Conservation (phyloP, 2,888 invertebrate genomes). For the Arctia plantaginis region DNA sequence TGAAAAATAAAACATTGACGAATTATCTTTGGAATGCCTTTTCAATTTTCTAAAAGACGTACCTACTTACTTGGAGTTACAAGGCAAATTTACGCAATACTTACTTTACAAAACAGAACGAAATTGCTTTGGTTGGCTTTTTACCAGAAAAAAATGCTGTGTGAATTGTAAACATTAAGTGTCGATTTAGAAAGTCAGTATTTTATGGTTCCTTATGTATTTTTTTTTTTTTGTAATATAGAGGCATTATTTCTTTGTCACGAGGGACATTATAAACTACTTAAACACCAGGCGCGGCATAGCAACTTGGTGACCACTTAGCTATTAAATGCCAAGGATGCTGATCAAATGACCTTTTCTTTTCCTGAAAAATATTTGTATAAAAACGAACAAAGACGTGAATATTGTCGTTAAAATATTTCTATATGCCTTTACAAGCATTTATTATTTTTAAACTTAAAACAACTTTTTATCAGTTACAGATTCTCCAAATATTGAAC, state of each 20-base stretch:
- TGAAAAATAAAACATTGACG: constrained; percentile 6
- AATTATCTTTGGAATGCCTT: not conserved
- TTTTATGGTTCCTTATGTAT: not conserved
- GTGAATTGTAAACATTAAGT: not conserved
- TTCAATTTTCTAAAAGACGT: not conserved
- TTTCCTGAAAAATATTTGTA: too few species aligned
- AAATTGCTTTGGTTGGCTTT: not conserved
- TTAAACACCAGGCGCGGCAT: too few species aligned
- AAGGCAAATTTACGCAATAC: not conserved
- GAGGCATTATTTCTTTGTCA: not conserved
- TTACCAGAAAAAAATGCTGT: not conserved
- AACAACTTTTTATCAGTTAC: too few species aligned
- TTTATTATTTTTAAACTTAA: too few species aligned
- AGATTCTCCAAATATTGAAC: not conserved
- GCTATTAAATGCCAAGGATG: too few species aligned
- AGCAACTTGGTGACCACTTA: too few species aligned
- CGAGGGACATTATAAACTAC: not conserved
- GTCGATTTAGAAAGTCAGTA: not conserved
- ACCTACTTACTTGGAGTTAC: not conserved
- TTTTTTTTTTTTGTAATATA: not conserved
- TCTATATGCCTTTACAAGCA: too few species aligned
- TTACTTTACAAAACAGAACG: not conserved
- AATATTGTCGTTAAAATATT: too few species aligned
- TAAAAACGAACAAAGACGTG: too few species aligned
- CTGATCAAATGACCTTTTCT: too few species aligned